These are phyloP conservation scores for Anthophora plumipes DNA, from an alignment of 2,888 invertebrate genomes.

Conservation along the genomic window DNA sequence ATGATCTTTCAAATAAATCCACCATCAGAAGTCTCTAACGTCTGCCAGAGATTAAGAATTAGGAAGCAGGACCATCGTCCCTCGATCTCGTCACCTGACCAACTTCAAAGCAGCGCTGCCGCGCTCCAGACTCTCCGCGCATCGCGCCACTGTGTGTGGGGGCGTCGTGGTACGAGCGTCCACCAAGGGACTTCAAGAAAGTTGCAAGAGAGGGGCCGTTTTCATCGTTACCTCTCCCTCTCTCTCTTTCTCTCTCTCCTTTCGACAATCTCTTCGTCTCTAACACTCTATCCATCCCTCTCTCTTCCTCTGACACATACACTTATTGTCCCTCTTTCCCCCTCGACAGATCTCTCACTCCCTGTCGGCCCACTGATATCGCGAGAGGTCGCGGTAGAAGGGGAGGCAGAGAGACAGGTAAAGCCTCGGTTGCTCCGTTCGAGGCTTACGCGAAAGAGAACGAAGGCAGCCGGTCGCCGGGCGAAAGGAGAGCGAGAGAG, in stretches of 20 bases:
- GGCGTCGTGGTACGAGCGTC: slow-evolving; percentile 60
- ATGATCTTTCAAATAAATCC: no score
- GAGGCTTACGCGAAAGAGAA: slow-evolving; percentile 62
- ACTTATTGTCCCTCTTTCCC: slow-evolving; percentile 9
- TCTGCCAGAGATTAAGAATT: background rate
- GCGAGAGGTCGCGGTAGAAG: slow-evolving; percentile 65
- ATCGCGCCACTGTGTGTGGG: slow-evolving; percentile 43
- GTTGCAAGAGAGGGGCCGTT: slow-evolving; percentile 69
- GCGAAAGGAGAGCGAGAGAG: slow-evolving; percentile 50
- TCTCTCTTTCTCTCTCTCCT: slow-evolving; percentile 6
- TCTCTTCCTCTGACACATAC: slow-evolving; percentile 12
- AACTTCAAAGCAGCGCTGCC: slow-evolving; percentile 2
- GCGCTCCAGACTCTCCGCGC: slow-evolving; percentile 30
- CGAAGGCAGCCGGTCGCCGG: slow-evolving; percentile 50
- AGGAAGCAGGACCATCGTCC: slow-evolving; percentile 3
- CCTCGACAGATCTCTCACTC: slow-evolving; percentile 38
- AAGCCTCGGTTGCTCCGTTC: slow-evolving; percentile 54
- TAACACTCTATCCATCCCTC: background rate
- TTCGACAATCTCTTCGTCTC: slow-evolving; percentile 20
- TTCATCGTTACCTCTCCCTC: slow-evolving; percentile 56
- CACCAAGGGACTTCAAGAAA: slow-evolving; percentile 64
- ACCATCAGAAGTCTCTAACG: no score
- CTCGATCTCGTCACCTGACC: background rate
- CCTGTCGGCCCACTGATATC: slow-evolving; percentile 65
- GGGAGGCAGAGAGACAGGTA: slow-evolving; percentile 67